Conservation (phyloP, 2,888 invertebrate genomes). For the Protonemura montana region DNA sequence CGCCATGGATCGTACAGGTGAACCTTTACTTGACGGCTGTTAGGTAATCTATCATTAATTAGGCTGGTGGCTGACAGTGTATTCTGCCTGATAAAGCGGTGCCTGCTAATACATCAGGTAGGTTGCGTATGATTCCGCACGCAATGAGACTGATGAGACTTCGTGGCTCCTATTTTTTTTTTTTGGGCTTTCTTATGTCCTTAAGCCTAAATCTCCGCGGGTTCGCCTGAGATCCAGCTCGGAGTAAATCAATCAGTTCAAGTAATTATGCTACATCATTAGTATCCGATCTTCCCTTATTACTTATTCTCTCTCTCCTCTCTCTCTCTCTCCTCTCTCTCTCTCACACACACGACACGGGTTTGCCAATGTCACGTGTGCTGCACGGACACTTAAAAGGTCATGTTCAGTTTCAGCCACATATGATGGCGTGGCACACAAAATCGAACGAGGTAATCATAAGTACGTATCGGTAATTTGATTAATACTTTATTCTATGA, state of each 20-base stretch:
- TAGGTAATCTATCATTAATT: constrained; percentile 24
- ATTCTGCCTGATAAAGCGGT: not conserved
- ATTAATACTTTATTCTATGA: no score
- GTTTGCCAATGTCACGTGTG: not conserved
- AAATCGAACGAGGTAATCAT: no score
- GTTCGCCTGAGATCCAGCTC: not conserved
- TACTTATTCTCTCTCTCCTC: no score
- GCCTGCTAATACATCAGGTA: not conserved
- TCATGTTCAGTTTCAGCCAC: not conserved
- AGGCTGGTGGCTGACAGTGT: not conserved
- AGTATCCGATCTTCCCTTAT: not conserved
- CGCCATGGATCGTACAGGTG: not conserved
- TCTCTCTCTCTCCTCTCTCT: no score
- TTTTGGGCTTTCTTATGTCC: not conserved
- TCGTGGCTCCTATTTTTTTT: not conserved
- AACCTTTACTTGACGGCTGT: not conserved
- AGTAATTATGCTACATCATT: no score
- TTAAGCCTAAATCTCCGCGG: not conserved
- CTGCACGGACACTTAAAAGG: not conserved
- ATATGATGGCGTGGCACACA: no score
- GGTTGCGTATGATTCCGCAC: not conserved
- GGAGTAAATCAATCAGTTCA: constrained; percentile 1
- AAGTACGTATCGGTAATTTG: no score
- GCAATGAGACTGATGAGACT: constrained; percentile 13
- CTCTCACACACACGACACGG: not conserved